Evolutionary conservation across 2,888 invertebrate species (phyloP).

Genomic region (Sipha maydis): DNA sequence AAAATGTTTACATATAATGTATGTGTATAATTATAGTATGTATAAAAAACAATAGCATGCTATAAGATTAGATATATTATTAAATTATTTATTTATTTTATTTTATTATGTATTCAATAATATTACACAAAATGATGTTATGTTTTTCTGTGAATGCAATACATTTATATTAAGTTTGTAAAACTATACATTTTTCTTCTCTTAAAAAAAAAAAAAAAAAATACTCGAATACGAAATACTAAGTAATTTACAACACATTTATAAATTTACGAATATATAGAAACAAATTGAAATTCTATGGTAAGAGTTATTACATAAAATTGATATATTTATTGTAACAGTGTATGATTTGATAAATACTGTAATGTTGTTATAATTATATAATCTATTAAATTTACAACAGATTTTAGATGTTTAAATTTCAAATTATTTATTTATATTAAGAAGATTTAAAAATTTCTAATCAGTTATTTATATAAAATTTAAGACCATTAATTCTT

Average conservation of each 20-base stretch:
- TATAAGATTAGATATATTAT: too few relatives aligned
- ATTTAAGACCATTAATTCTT: not conserved
- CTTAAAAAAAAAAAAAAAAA: not conserved
- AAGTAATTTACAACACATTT: not conserved
- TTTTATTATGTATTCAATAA: not conserved
- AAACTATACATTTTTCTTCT: not conserved
- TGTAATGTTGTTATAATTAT: not conserved
- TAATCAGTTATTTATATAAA: not conserved
- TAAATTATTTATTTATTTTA: not conserved
- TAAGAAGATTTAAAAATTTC: not conserved
- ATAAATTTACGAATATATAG: not conserved
- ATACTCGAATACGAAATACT: not conserved
- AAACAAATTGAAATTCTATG: not conserved
- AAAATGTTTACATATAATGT: not conserved
- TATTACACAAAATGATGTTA: not conserved
- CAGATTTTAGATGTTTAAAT: not conserved
- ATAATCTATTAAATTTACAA: not conserved
- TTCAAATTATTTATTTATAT: not conserved
- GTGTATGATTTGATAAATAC: not conserved
- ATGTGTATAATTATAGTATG: not conserved
- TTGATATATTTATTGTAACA: not conserved
- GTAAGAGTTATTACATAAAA: not conserved
- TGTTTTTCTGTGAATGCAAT: not conserved
- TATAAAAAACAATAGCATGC: not conserved
- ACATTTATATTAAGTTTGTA: not conserved